These are phyloP conservation scores for Cylloceria caligata DNA, from an alignment of 2,888 invertebrate species.

Conservation along the genomic window DNA sequence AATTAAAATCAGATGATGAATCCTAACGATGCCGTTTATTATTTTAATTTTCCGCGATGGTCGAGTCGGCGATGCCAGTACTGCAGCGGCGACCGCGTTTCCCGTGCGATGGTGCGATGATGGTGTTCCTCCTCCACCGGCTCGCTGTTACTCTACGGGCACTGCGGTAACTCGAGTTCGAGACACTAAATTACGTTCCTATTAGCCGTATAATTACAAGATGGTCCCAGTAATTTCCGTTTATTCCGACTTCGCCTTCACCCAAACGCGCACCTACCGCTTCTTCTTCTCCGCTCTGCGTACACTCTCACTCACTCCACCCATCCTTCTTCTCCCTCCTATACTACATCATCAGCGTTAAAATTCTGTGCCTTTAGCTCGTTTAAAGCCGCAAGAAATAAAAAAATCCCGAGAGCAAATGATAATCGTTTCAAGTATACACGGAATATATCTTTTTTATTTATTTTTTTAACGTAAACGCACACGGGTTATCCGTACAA, in stretches of 20 bases:
- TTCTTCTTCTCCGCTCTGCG: conserved; percentile 30
- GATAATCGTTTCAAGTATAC: conserved; percentile 59
- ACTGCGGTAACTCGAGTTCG: conserved; percentile 83
- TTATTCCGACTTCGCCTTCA: conserved; percentile 78
- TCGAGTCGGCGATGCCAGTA: conserved; percentile 16
- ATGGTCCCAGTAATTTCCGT: conserved; percentile 85
- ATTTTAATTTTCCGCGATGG: conserved; percentile 84
- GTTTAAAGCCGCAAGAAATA: conserved; percentile 35
- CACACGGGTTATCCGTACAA: conserved; percentile 43
- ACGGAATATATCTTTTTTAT: conserved; percentile 39
- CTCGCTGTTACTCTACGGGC: conserved; percentile 67
- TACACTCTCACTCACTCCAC: neutral
- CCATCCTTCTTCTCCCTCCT: conserved; percentile 6
- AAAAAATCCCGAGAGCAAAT: conserved; percentile 52
- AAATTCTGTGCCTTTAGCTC: conserved; percentile 32
- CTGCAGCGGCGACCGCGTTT: conserved; percentile 12
- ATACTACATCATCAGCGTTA: conserved; percentile 55
- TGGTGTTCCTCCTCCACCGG: conserved; percentile 66
- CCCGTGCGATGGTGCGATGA: conserved; percentile 32
- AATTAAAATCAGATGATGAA: conserved; percentile 85
- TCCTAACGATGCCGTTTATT: conserved; percentile 85
- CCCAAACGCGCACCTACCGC: conserved; percentile 40
- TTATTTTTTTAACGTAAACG: conserved; percentile 57
- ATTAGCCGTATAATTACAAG: conserved; percentile 85
- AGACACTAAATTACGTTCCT: conserved; percentile 85